Conservation (phyloP, 1,140 invertebrate genomes). For the Anastatus disparis region DNA sequence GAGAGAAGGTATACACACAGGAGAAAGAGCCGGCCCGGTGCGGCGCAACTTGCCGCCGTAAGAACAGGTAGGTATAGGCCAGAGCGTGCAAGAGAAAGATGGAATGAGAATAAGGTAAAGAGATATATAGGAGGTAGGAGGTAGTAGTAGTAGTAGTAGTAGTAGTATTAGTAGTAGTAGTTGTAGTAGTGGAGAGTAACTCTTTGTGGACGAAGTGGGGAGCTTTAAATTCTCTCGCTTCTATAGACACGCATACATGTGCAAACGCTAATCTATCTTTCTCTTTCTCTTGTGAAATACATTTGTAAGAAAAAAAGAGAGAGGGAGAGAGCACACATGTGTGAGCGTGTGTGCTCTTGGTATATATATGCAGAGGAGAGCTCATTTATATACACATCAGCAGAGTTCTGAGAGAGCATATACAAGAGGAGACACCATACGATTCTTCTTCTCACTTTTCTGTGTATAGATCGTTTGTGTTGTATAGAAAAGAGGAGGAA, state of each 20-base stretch:
- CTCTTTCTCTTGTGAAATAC: no score
- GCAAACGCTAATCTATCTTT: background rate
- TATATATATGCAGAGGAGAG: background rate
- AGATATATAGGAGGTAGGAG: background rate
- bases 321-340: conserved; percentile 3
- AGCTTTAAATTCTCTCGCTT: no score
- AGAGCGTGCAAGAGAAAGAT: conserved; percentile 32
- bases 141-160: conserved; percentile 10
- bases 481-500: background rate
- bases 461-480: no score
- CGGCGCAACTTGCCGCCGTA: background rate
- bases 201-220: no score
- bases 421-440: background rate
- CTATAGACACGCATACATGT: background rate
- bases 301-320: background rate
- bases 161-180: no score
- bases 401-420: background rate
- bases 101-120: conserved; percentile 4
- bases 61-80: conserved; percentile 11
- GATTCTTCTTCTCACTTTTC: background rate
- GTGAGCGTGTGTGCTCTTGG: background rate
- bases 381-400: conserved; percentile 21
- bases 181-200: background rate
- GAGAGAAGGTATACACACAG: conserved; percentile 49
- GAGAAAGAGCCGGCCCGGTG: conserved; percentile 22